Conservation (phyloP, 2,113 vertebrate species). For the Carassius gibelio region DNA sequence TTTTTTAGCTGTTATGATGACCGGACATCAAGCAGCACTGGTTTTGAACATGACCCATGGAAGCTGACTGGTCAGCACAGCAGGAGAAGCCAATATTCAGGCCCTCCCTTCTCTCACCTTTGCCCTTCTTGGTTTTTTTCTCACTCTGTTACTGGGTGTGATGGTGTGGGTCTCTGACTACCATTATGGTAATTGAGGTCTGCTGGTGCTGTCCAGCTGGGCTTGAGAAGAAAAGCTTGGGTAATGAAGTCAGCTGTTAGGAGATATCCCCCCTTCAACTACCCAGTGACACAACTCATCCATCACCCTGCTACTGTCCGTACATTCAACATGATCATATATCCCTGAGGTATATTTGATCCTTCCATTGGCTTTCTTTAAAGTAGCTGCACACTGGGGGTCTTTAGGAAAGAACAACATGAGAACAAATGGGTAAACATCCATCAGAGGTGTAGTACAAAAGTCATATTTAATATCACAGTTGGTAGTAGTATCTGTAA, state of each 20-base stretch:
- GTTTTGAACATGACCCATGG: slow-evolving; percentile 45
- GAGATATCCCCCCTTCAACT: slow-evolving; percentile 31
- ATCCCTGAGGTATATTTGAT: slow-evolving; percentile 60
- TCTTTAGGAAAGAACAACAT: slow-evolving; percentile 1
- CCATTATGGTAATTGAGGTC: slow-evolving; percentile 48
- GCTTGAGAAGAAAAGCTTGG: slow-evolving; percentile 21
- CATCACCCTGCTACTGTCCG: slow-evolving; percentile 63
- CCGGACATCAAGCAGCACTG: slow-evolving; percentile 48
- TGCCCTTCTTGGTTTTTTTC: slow-evolving; percentile 36
- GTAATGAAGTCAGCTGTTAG: slow-evolving; percentile 53
- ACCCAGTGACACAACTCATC: slow-evolving; percentile 57
- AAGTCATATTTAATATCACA: slow-evolving; percentile 7
- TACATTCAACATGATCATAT: slow-evolving; percentile 53
- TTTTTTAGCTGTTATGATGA: background rate
- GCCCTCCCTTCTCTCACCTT: slow-evolving; percentile 58
- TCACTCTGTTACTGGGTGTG: slow-evolving; percentile 5
- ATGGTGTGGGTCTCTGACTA: slow-evolving; percentile 33
- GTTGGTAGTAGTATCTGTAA: background rate
- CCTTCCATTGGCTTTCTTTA: slow-evolving; percentile 61
- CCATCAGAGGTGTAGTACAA: background rate
- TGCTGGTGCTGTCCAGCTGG: slow-evolving; percentile 54
- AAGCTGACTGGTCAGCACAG: slow-evolving; percentile 35
- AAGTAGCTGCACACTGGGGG: slow-evolving; percentile 45
- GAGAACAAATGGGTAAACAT: slow-evolving; percentile 35
- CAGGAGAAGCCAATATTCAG: slow-evolving; percentile 57